Conservation (phyloP, 1,140 invertebrate genomes). For the Chironomus tepperi region DNA sequence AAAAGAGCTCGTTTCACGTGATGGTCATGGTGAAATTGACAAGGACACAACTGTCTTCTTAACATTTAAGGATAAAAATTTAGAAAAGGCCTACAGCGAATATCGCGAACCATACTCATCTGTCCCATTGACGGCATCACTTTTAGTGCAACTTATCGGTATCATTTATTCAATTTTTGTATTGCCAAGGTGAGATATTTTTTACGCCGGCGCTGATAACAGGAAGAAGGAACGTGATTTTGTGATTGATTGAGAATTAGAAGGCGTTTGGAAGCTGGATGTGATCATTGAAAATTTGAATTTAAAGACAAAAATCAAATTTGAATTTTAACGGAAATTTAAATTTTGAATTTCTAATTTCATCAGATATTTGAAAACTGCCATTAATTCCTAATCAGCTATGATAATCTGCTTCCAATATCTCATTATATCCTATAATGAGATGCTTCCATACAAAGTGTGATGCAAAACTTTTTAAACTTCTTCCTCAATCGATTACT, state of each 20-base stretch:
- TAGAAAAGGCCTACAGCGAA: conserved; percentile 55
- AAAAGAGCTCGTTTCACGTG: conserved; percentile 72
- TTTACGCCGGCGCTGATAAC: background rate
- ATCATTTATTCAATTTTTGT: conserved; percentile 47
- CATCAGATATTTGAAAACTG: too few species aligned
- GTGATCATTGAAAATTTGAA: too few species aligned
- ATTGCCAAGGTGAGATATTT: conserved; percentile 44
- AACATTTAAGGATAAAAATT: conserved; percentile 51
- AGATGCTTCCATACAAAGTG: too few species aligned
- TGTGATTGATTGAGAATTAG: too few species aligned
- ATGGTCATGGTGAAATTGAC: conserved; percentile 58
- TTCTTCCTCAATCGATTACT: too few species aligned
- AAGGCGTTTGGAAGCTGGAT: too few species aligned
- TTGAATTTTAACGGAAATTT: conserved; percentile 30
- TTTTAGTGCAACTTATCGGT: conserved; percentile 50
- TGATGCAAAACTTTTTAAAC: too few species aligned
- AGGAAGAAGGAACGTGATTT: too few species aligned
- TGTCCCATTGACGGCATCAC: conserved; percentile 52
- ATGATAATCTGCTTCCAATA: too few species aligned
- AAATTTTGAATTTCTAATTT: too few species aligned
- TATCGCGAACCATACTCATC: conserved; percentile 59
- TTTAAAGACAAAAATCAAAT: background rate
- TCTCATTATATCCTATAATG: too few species aligned
- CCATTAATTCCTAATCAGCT: too few species aligned
- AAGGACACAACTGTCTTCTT: conserved; percentile 54